Evolutionary conservation across 37 sponge, comb jelly and placozoan species (phyloP).

Genomic region (Bolinopsis microptera): DNA sequence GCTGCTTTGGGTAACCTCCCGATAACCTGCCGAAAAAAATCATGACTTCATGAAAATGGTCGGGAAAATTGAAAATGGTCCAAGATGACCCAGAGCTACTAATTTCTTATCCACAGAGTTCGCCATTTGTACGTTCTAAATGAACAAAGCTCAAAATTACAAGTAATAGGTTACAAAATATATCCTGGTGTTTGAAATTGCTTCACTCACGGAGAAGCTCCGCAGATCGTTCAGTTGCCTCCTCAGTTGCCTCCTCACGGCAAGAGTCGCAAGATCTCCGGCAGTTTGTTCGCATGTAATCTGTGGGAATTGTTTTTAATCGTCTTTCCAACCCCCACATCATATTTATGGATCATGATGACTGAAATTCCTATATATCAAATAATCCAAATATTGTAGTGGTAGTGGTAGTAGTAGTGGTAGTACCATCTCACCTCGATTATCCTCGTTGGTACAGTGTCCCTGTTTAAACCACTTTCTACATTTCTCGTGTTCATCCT

Average conservation of each 20-base stretch:
- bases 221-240: not conserved
- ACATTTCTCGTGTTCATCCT: not conserved
- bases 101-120: too few species aligned
- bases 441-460: not conserved
- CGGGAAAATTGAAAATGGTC: too few species aligned
- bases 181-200: not conserved
- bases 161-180: too few species aligned
- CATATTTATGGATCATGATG: too few species aligned
- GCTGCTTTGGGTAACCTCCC: not conserved
- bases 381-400: too few species aligned
- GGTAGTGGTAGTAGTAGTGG: too few species aligned
- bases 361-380: too few species aligned
- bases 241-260: not conserved
- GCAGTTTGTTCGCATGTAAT: not conserved
- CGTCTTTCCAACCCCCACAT: too few species aligned
- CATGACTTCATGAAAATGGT: not conserved
- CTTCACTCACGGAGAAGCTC: not conserved
- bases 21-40: not conserved
- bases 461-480: not conserved
- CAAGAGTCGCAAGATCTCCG: not conserved
- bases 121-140: too few species aligned
- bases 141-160: too few species aligned
- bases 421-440: too few species aligned
- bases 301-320: not conserved
- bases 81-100: too few species aligned